phyloP scores from a whole-genome alignment of 2,888 invertebrate species.

The Eupithecia abbreviata region DNA sequence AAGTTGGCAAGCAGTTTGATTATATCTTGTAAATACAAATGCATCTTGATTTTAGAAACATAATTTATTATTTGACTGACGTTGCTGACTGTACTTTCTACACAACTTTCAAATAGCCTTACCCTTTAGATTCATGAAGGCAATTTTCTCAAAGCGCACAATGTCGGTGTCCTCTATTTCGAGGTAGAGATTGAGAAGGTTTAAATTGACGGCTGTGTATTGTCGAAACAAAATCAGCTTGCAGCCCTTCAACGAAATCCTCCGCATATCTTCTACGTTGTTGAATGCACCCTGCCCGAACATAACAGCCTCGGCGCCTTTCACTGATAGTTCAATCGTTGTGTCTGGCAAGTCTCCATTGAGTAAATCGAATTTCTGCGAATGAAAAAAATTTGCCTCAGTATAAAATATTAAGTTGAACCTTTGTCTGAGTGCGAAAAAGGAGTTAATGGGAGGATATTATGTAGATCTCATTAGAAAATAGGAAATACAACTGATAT shows the following conservation, averaged over 20 bases:
- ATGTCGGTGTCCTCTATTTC: slow-evolving; percentile 85
- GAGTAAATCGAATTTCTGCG: slow-evolving; percentile 76
- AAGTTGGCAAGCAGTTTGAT: neutral
- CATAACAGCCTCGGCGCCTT: slow-evolving; percentile 81
- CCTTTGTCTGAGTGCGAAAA: neutral
- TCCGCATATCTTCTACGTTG: slow-evolving; percentile 79
- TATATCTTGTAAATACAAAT: neutral
- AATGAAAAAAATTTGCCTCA: slow-evolving; percentile 16
- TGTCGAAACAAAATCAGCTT: slow-evolving; percentile 82
- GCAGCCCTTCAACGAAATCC: slow-evolving; percentile 81
- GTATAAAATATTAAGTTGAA: neutral
- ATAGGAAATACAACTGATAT: neutral
- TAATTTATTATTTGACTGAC: neutral
- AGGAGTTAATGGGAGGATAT: neutral
- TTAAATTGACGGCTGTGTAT: slow-evolving; percentile 85
- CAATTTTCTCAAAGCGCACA: slow-evolving; percentile 85
- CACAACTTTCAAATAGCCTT: slow-evolving; percentile 38
- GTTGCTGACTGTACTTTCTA: neutral
- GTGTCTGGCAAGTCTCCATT: slow-evolving; percentile 83
- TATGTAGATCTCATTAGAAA: neutral
- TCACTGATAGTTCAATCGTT: slow-evolving; percentile 84
- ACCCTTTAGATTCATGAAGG: slow-evolving; percentile 86
- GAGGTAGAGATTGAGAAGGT: slow-evolving; percentile 83
- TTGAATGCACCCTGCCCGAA: slow-evolving; percentile 84
- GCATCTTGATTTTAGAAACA: neutral